Evolutionary conservation across 2,888 invertebrate genomes (phyloP), one percentile per base, ranked within the genome.

Genomic region (Tuta absoluta): DNA sequence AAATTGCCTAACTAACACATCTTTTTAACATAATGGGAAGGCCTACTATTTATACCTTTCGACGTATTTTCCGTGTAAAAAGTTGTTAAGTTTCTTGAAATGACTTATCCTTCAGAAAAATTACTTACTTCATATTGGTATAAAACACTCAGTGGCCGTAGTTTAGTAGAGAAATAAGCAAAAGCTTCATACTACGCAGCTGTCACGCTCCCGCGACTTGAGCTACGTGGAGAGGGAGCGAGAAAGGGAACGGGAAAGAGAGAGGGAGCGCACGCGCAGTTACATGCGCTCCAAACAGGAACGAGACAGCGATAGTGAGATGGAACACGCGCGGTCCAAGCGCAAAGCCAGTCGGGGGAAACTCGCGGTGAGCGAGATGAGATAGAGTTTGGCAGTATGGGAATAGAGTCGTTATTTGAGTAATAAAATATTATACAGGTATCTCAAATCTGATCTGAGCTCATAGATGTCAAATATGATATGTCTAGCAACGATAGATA

Each of bases 241-340:
- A 90, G 84, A 89, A 84, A 81, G 92, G 91, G 79, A 87, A 90
- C 87, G 91, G 90, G 84, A 89, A 84, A 81, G 92, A 91, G 79
- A 87, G 91, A 87, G 91, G 90, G 84, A 89, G 84, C 81, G 92
- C 82, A 87, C 90, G 78, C 87, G 91, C 85, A 88, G 84, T 85
- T 92, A 92, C 89, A 90, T 91, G 77, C 85, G 84, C 76, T 85
- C 88, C 76, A 92, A 92, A 89, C 85, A 87, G 82, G 92, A 92
- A 80, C 86, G 92, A 75, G 95, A 98, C 80, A 98, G 97, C 86
- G 98, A 98, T 92, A 97, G 97, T 84, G 98, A 98, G 88, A 95
- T 94, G 86, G 93, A 94, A 89, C 86, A 85, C 87, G 84, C 89
- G 70, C 75, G 86, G 72, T 81, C 86, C 75, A 92, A 92, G 76